phyloP scores from a whole-genome alignment of 2,888 invertebrate genomes.

The Syritta pipiens region DNA sequence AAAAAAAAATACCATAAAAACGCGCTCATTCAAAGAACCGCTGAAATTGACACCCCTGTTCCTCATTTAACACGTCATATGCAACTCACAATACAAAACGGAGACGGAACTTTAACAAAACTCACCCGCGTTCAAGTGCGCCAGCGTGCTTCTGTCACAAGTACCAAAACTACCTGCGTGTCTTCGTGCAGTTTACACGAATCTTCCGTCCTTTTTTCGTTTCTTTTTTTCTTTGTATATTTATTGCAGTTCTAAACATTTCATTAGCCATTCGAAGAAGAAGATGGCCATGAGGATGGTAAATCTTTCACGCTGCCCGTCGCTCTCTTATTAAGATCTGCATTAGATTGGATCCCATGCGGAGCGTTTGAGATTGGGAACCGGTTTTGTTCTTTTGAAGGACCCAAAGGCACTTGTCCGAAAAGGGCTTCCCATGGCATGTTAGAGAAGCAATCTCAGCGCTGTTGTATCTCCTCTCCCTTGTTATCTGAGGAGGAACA shows the following conservation, averaged over 20 bases:
- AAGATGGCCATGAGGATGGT: slow-evolving; percentile 17
- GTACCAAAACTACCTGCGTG: no score
- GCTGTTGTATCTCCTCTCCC: not conserved
- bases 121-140: slow-evolving; percentile 6
- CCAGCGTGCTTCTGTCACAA: slow-evolving; percentile 34
- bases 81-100: slow-evolving; percentile 6
- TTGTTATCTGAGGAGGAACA: no score
- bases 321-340: slow-evolving; percentile 24
- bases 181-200: no score
- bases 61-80: not conserved
- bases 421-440: not conserved
- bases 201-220: slow-evolving; percentile 1
- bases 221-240: not conserved
- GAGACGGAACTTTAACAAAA: slow-evolving; percentile 13
- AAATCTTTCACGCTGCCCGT: slow-evolving; percentile 20
- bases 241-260: slow-evolving; percentile 57
- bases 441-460: no score
- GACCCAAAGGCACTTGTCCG: not conserved
- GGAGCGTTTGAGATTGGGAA: slow-evolving; percentile 18
- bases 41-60: no score
- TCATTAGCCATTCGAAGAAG: slow-evolving; percentile 16
- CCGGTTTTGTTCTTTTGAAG: slow-evolving; percentile 21
- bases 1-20: no score
- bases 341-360: slow-evolving; percentile 32
- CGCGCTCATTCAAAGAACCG: no score